phyloP scores from a whole-genome alignment of 2,888 invertebrate species.

The Hyposoter didymator region DNA sequence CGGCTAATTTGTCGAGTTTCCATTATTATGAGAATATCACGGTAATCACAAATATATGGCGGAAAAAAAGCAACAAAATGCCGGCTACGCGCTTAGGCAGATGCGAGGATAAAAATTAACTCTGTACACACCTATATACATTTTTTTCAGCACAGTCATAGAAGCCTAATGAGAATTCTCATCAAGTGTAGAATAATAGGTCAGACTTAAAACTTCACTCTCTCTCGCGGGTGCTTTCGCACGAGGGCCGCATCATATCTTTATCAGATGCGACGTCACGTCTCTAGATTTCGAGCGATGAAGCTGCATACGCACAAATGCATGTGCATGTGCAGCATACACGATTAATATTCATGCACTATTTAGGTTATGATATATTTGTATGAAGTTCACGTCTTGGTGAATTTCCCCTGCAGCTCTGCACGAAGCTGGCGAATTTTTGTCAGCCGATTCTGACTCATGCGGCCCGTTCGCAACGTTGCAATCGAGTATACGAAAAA shows the following conservation, averaged over 20 bases:
- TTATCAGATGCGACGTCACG: constrained; percentile 58
- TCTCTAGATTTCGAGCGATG: constrained; percentile 64
- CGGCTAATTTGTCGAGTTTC: constrained; percentile 57
- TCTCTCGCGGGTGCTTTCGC: constrained; percentile 52
- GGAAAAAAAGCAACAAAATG: constrained; percentile 17
- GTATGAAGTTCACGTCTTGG: constrained; percentile 2
- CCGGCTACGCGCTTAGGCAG: background rate
- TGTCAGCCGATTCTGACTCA: background rate
- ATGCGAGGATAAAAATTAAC: constrained; percentile 16
- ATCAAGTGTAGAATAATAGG: constrained; percentile 66
- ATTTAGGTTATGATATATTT: background rate
- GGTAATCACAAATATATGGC: constrained; percentile 2
- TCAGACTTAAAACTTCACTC: constrained; percentile 61
- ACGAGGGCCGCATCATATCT: constrained; percentile 20
- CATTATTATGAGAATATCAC: constrained; percentile 59
- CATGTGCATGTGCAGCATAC: constrained; percentile 48
- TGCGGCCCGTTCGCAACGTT: background rate
- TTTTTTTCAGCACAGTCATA: constrained; percentile 8
- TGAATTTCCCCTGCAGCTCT: background rate
- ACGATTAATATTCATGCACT: background rate
- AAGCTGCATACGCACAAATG: constrained; percentile 62
- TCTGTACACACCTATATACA: background rate
- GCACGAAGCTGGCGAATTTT: background rate
- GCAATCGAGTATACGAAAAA: constrained; percentile 11
- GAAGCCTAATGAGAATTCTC: constrained; percentile 61